Evolutionary conservation across 37 sponge, comb jelly and placozoan genomes (phyloP).

Genomic region (Mnemiopsis leidyi): DNA sequence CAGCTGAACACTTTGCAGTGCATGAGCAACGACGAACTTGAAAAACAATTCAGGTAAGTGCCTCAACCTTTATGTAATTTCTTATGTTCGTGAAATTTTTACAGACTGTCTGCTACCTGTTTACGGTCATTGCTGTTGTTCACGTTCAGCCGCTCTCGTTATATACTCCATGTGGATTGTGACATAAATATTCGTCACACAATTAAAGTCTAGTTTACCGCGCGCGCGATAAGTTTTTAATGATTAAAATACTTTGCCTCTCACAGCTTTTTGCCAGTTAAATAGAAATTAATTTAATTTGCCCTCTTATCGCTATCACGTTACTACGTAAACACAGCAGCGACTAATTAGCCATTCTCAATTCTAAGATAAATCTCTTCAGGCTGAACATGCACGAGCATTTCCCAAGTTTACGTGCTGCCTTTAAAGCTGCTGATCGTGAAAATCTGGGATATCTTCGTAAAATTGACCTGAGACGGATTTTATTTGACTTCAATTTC

Average conservation of each 20-base stretch:
- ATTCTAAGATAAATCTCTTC: not conserved
- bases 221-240: conserved; percentile 3
- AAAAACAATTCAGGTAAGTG: conserved; percentile 40
- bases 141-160: too few species aligned
- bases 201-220: too few species aligned
- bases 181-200: too few species aligned
- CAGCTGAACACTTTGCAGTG: conserved; percentile 14
- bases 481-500: conserved; percentile 58
- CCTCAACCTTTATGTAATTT: too few species aligned
- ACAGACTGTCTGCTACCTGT: too few species aligned
- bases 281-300: not conserved
- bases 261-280: conserved; percentile 48
- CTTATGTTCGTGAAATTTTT: too few species aligned
- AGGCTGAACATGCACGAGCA: conserved; percentile 63
- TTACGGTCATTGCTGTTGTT: too few species aligned
- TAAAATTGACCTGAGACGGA: conserved; percentile 19
- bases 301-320: not conserved
- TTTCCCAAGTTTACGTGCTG: not conserved
- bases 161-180: too few species aligned
- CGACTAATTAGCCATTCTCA: not conserved
- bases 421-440: conserved; percentile 5
- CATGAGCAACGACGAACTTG: conserved; percentile 49
- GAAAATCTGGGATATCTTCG: conserved; percentile 46
- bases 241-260: not conserved
- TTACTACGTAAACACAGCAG: not conserved